These are phyloP conservation scores for Hydropsyche betteni DNA, from an alignment of 2,888 invertebrate genomes.

Conservation along the genomic window DNA sequence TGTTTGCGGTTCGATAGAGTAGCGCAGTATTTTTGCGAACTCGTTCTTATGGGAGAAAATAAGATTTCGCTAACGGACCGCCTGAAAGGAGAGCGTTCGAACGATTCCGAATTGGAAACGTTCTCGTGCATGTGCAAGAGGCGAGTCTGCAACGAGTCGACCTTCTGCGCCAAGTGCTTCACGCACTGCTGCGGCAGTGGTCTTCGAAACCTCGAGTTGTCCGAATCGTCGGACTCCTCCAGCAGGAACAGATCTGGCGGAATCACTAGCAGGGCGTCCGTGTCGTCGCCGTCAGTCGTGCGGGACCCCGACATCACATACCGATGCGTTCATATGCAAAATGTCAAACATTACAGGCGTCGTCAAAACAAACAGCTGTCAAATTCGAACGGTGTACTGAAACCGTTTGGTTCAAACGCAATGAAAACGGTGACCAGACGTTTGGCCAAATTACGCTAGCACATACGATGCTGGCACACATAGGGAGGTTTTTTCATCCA, in stretches of 20 bases:
- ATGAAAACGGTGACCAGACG: no score
- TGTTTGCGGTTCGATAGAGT: neutral
- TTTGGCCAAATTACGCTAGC: no score
- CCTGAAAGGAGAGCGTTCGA: slow-evolving; percentile 42
- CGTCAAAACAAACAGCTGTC: neutral
- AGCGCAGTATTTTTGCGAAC: neutral
- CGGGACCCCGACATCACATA: slow-evolving; percentile 64
- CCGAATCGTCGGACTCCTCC: slow-evolving; percentile 66
- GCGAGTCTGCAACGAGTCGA: slow-evolving; percentile 70
- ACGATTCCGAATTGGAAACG: slow-evolving; percentile 49
- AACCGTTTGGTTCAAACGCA: neutral
- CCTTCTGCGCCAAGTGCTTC: slow-evolving; percentile 70
- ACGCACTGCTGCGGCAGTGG: slow-evolving; percentile 55
- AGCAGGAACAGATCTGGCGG: slow-evolving; percentile 79
- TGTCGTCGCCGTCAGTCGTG: slow-evolving; percentile 66
- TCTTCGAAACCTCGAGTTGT: slow-evolving; percentile 61
- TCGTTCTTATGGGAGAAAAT: neutral
- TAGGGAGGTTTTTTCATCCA: no score
- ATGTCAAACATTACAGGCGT: no score
- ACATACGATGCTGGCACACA: no score
- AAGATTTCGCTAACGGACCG: neutral
- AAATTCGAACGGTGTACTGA: neutral
- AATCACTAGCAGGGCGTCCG: slow-evolving; percentile 80
- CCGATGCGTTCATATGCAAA: neutral
- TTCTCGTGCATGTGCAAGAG: slow-evolving; percentile 61